Conservation (phyloP, 2,113 vertebrate species). For the Tautogolabrus adspersus region DNA sequence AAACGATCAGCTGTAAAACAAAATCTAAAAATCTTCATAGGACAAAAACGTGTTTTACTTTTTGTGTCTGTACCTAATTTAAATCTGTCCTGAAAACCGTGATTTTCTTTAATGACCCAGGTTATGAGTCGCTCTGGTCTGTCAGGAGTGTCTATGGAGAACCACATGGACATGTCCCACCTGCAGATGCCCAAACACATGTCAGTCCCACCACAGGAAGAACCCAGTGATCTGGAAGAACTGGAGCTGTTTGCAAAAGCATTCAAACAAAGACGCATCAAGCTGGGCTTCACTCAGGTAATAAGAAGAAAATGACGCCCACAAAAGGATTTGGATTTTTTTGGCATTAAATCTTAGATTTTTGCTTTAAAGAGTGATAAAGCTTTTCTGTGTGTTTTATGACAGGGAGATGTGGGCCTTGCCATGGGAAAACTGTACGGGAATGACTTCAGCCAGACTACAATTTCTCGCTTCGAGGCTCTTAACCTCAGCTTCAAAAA, state of each 20-base stretch:
- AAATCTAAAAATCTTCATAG: too few species aligned
- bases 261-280: constrained; percentile 98
- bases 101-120: constrained; percentile 70
- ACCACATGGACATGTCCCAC: constrained; percentile 92
- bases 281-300: constrained; percentile 98
- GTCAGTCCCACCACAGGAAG: constrained; percentile 85
- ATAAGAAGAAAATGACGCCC: background rate
- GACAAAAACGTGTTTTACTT: background rate
- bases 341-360: too few species aligned
- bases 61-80: background rate
- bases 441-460: constrained; percentile 99
- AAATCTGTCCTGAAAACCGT: too few species aligned
- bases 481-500: constrained; percentile 99
- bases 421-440: constrained; percentile 99
- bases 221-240: constrained; percentile 96
- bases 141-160: constrained; percentile 88
- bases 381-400: background rate
- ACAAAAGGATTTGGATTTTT: too few species aligned
- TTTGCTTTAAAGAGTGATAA: background rate
- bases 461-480: constrained; percentile 97
- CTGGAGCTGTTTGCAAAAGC: constrained; percentile 98
- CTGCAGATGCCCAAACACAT: constrained; percentile 92
- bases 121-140: constrained; percentile 90
- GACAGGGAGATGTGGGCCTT: constrained; percentile 94
- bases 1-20: too few species aligned